phyloP scores from a whole-genome alignment of 2,888 invertebrate genomes.

The Orthosia gracilis region DNA sequence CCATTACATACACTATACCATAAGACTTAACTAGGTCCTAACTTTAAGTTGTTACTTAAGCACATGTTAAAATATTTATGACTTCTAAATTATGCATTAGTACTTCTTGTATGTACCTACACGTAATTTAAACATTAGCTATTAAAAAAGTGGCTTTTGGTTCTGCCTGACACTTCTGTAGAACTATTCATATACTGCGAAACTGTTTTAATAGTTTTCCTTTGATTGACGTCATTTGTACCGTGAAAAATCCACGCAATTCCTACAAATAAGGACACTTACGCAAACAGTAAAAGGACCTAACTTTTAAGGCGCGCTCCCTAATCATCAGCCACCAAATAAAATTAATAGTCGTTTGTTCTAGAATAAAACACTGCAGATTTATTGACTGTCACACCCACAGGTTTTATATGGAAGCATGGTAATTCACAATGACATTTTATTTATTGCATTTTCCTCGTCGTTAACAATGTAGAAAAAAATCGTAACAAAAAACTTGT shows the following conservation, averaged over 20 bases:
- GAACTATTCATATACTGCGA: not conserved
- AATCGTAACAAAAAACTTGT: constrained; percentile 19
- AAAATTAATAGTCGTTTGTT: constrained; percentile 52
- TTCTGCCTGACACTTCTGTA: too few relatives aligned
- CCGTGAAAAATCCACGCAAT: constrained; percentile 3
- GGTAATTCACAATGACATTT: not conserved
- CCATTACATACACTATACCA: constrained; percentile 9
- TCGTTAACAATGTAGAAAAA: constrained; percentile 15
- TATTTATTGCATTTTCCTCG: constrained; percentile 10
- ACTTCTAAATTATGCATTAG: not conserved
- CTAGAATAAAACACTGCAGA: constrained; percentile 21
- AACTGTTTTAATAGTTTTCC: constrained; percentile 13
- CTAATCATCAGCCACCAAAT: constrained; percentile 34
- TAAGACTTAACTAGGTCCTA: not conserved
- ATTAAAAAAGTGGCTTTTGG: too few relatives aligned
- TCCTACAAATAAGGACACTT: constrained; percentile 34
- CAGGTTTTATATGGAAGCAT: constrained; percentile 9
- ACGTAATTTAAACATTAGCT: too few relatives aligned
- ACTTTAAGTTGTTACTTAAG: not conserved
- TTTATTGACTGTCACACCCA: constrained; percentile 14
- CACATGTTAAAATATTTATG: not conserved
- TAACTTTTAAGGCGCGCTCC: constrained; percentile 32
- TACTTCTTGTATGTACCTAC: too few relatives aligned
- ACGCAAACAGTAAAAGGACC: constrained; percentile 21
- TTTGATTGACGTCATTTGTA: constrained; percentile 22